Evolutionary conservation across 2,797 vertebrate species (phyloP), one percentile per base, ranked within the genome.

Genomic region (Sebastes taczanowskii): DNA sequence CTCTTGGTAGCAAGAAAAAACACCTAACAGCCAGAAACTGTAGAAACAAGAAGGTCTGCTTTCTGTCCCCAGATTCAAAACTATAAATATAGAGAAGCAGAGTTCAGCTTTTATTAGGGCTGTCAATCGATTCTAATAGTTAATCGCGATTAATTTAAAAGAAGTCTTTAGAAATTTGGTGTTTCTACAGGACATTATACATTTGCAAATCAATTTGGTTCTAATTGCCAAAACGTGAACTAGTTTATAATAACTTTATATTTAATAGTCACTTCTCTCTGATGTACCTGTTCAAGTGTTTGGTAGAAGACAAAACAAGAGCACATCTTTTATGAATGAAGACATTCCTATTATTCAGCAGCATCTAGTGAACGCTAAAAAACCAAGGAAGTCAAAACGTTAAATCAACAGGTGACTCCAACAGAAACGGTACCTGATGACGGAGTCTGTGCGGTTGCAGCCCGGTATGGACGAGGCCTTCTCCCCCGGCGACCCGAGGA

Each of bases 391-490:
- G 8, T 30, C 3, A 4, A 65, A 59, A 8, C 5, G 1, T 46
- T 3, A 20, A 1, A 52, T 32, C 9, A 38, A 23, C 6, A 14
- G 25, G 7, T n/a, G 16, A 20, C 7, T 32, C 5, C 13, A 18
- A 77, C 94, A 49, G 11, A 22, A n/a, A 8, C 11, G 1, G 94
- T 94, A 99, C 99, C 99, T 99, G 96, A 99, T 98, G 87, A 99
- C 98, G 1, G 97, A 97, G 96, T 99, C 99, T 52, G 99, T 99
- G 96, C 97, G 97, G 96, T 99, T 98, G 95, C 96, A 99, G 87
- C 99, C 99, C 78, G 98, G 99, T 91, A 99, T 99, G 87, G 98
- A 99, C 70, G 97, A 98, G 81, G 98, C 98, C 91, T 98, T 99
- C 94, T 99, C 98, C 63, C 98, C 99, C 67, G 99, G 99, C 38